These are phyloP conservation scores for Penaeus japonicus DNA, from an alignment of 1,140 invertebrate species.

Conservation along the genomic window DNA sequence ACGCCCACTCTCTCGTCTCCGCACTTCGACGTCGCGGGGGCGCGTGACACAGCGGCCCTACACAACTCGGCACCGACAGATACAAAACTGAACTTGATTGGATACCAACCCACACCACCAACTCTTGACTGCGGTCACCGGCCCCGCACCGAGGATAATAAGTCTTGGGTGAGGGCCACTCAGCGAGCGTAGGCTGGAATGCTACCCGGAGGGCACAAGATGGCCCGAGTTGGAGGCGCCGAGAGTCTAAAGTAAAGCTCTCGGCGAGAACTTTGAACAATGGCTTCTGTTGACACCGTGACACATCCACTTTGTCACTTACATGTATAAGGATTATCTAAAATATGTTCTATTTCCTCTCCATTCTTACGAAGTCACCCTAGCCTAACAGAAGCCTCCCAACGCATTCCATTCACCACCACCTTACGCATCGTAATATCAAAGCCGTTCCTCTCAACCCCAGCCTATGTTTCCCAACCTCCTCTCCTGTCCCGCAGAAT, in stretches of 20 bases:
- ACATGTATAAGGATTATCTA: too few species aligned
- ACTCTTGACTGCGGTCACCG: conserved; percentile 12
- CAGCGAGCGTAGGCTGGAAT: conserved; percentile 29
- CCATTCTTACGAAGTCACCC: too few species aligned
- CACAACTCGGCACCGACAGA: conserved; percentile 21
- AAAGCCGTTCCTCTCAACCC: too few species aligned
- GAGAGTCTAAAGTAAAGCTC: background rate
- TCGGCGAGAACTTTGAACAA: background rate
- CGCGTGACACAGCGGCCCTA: background rate
- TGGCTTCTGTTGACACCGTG: background rate
- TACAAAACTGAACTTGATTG: conserved; percentile 29
- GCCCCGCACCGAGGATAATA: conserved; percentile 28
- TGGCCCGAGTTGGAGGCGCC: conserved; percentile 5
- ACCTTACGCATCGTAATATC: too few species aligned
- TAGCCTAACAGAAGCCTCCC: too few species aligned
- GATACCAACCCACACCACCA: conserved; percentile 29
- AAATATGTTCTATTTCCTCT: too few species aligned
- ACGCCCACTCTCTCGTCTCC: too few species aligned
- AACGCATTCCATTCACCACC: too few species aligned
- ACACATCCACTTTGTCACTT: too few species aligned
- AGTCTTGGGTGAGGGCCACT: conserved; percentile 27
- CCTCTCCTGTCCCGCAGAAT: too few species aligned
- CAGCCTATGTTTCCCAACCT: too few species aligned
- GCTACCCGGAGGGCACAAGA: conserved; percentile 27
- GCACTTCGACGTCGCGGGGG: background rate